A percentile compares a stretch with the other conserved stretches of the same genome.
Conservation (phyloP, 2,888 invertebrate genomes). For the Drosophila anomelani region DNA sequence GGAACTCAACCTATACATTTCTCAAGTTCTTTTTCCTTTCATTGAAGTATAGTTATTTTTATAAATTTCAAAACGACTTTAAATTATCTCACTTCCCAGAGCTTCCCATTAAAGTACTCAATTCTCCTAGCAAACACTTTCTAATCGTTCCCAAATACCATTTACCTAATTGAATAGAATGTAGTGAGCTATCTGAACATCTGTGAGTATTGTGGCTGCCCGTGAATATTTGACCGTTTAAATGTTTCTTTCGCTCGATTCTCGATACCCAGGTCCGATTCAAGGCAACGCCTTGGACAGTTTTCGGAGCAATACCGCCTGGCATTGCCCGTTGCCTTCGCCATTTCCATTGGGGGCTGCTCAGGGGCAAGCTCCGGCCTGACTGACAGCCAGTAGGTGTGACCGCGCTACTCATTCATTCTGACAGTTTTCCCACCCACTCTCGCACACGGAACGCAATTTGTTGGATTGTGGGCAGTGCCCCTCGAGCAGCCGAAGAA, state of each 20-base stretch:
- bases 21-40: neutral
- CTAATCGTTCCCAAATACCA: constrained; percentile 25
- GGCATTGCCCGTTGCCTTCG: constrained; percentile 36
- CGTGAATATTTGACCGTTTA: constrained; percentile 50
- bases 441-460: constrained; percentile 79
- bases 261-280: constrained; percentile 17
- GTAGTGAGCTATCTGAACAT: constrained; percentile 33
- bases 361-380: constrained; percentile 50
- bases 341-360: constrained; percentile 37
- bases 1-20: neutral
- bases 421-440: constrained; percentile 83
- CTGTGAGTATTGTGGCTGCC: constrained; percentile 26
- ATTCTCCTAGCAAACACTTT: constrained; percentile 18
- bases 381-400: constrained; percentile 83
- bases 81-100: neutral
- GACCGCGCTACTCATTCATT: constrained; percentile 83
- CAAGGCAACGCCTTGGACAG: constrained; percentile 70
- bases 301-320: constrained; percentile 59
- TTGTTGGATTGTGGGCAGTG: constrained; percentile 82
- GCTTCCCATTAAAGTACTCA: neutral
- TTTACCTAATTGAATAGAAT: constrained; percentile 67
- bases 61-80: no score
- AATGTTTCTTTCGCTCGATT: constrained; percentile 46
- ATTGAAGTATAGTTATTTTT: no score
- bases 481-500: constrained; percentile 74